Conservation (phyloP, 92 coral and sea anemone genomes). For the Porites evermanni region DNA sequence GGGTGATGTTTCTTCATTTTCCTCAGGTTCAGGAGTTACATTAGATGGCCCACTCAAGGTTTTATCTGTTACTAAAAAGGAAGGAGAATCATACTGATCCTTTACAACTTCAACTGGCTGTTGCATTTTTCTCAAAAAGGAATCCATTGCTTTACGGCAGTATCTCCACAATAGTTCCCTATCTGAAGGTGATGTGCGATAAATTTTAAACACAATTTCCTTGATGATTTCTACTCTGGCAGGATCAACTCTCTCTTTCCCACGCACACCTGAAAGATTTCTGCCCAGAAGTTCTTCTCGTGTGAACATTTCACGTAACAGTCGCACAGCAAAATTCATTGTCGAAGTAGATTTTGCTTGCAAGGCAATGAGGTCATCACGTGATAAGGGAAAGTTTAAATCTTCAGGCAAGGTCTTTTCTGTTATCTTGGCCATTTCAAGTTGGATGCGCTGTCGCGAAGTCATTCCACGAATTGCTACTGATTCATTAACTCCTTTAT, state of each 20-base stretch:
- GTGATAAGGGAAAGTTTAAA: conserved; percentile 19
- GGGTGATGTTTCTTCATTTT: neutral
- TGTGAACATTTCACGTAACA: conserved; percentile 32
- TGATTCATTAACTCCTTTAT: neutral
- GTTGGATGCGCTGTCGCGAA: conserved; percentile 29
- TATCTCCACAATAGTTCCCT: conserved; percentile 39
- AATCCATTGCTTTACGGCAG: conserved; percentile 47
- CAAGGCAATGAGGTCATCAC: conserved; percentile 21
- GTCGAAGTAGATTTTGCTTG: conserved; percentile 32
- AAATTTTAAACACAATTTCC: conserved; percentile 42
- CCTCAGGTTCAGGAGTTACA: neutral
- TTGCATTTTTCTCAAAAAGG: conserved; percentile 39
- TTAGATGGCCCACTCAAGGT: neutral
- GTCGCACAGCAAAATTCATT: conserved; percentile 46
- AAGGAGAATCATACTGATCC: conserved; percentile 6
- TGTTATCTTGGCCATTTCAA: conserved; percentile 42
- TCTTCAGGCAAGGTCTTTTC: conserved; percentile 28
- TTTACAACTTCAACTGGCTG: conserved; percentile 13
- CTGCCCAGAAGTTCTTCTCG: conserved; percentile 28
- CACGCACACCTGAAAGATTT: conserved; percentile 39
- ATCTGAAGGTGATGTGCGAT: conserved; percentile 37
- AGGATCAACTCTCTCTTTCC: conserved; percentile 42
- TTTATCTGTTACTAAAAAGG: neutral
- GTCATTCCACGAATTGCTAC: conserved; percentile 34
- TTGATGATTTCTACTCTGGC: conserved; percentile 32